phyloP scores from a whole-genome alignment of 2,888 invertebrate species.

The Drosophila recens region DNA sequence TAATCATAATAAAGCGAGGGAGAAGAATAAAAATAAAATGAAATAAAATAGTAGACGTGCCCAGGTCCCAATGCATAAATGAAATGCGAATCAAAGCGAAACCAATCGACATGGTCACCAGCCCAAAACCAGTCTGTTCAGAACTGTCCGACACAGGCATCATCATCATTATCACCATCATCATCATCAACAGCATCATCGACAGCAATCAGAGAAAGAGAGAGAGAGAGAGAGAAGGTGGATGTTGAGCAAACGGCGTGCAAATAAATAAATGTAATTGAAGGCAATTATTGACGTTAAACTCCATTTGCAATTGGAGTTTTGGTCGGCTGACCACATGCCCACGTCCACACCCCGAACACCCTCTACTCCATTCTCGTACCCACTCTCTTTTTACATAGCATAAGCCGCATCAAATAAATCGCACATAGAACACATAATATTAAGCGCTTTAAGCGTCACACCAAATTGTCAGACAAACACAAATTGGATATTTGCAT shows the following conservation, averaged over 20 bases:
- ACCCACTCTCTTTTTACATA: background rate
- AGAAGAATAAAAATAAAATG: slow-evolving; percentile 36
- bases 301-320: slow-evolving; percentile 64
- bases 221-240: background rate
- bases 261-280: slow-evolving; percentile 81
- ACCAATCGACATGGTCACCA: slow-evolving; percentile 72
- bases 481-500: slow-evolving; percentile 59
- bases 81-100: slow-evolving; percentile 80
- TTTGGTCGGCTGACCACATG: slow-evolving; percentile 48
- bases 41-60: slow-evolving; percentile 69
- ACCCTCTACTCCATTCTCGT: background rate
- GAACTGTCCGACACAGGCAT: slow-evolving; percentile 38
- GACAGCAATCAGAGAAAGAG: background rate
- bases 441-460: slow-evolving; percentile 53
- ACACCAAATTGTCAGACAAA: slow-evolving; percentile 37
- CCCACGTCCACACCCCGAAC: slow-evolving; percentile 27
- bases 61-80: slow-evolving; percentile 68
- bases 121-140: slow-evolving; percentile 47
- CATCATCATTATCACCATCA: background rate
- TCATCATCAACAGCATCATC: slow-evolving; percentile 34
- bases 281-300: slow-evolving; percentile 79
- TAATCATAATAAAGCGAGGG: slow-evolving; percentile 74
- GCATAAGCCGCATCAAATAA: slow-evolving; percentile 40
- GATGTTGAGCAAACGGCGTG: slow-evolving; percentile 51
- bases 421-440: slow-evolving; percentile 34